A percentile compares a stretch with the other conserved stretches of the same genome.
These are phyloP conservation scores for Ptychadena robeensis DNA, from an alignment of 2,797 vertebrate genomes.

Conservation along the genomic window DNA sequence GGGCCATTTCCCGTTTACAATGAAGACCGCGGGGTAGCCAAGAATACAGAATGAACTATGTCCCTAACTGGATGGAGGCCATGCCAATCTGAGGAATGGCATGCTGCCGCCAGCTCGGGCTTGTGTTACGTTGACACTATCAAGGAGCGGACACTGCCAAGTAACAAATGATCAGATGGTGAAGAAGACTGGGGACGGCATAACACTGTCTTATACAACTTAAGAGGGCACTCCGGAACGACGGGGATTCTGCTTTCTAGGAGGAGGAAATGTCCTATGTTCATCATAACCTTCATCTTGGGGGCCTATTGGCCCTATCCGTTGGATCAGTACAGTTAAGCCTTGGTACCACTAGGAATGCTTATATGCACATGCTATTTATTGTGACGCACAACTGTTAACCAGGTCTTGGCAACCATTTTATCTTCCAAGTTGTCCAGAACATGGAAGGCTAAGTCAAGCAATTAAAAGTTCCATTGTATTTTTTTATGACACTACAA, in stretches of 20 bases:
- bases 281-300: no score
- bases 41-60: slow-evolving; percentile 22
- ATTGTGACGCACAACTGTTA: no score
- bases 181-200: not conserved
- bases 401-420: no score
- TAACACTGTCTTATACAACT: not conserved
- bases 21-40: slow-evolving; percentile 27
- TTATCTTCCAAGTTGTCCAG: no score
- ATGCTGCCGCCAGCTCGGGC: slow-evolving; percentile 8
- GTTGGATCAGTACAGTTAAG: no score
- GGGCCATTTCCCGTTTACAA: slow-evolving; percentile 33
- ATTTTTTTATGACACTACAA: no score
- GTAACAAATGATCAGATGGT: slow-evolving; percentile 20
- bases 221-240: not conserved
- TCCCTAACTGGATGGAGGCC: slow-evolving; percentile 19
- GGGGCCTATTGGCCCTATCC: no score
- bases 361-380: no score
- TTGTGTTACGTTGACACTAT: slow-evolving; percentile 34
- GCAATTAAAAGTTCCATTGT: no score
- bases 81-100: slow-evolving; percentile 29
- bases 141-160: slow-evolving; percentile 17
- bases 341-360: no score
- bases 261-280: no score
- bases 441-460: no score
- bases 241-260: not conserved